Percentiles rank a stretch among this genome's conserved stretches.
Conservation (phyloP, 2,888 invertebrate species). For the Conus canariensis region DNA sequence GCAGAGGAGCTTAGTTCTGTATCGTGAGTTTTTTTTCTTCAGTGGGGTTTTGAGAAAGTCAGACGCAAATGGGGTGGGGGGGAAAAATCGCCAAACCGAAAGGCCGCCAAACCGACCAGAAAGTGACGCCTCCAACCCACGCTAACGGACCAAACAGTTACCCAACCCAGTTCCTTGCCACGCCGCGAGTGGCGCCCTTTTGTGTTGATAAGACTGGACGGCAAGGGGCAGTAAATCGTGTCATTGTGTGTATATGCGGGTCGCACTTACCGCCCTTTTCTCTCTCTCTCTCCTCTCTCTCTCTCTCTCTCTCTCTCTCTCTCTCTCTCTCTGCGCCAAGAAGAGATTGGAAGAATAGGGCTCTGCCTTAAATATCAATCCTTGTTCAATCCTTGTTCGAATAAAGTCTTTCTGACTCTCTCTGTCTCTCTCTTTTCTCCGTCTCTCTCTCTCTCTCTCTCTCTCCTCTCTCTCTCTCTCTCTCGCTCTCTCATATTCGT, state of each 20-base stretch:
- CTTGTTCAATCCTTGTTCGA: no score
- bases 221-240: not conserved
- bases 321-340: not conserved
- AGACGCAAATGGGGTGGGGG: not conserved
- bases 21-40: not conserved
- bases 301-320: not conserved
- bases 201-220: not conserved
- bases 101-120: not conserved
- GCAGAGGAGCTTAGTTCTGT: not conserved
- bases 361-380: no score
- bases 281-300: not conserved
- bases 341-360: no score
- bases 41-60: not conserved
- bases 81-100: not conserved
- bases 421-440: not conserved
- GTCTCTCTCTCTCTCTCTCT: constrained; percentile 5
- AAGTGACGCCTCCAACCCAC: constrained; percentile 23
- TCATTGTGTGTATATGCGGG: not conserved
- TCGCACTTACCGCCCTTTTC: not conserved
- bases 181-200: not conserved
- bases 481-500: not conserved
- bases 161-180: not conserved
- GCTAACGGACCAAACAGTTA: constrained; percentile 17
- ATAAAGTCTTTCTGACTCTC: not conserved
- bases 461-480: not conserved